Evolutionary conservation across 2,113 vertebrate species (phyloP), one percentile per base, ranked within the genome.

Genomic region (Fulica atra): DNA sequence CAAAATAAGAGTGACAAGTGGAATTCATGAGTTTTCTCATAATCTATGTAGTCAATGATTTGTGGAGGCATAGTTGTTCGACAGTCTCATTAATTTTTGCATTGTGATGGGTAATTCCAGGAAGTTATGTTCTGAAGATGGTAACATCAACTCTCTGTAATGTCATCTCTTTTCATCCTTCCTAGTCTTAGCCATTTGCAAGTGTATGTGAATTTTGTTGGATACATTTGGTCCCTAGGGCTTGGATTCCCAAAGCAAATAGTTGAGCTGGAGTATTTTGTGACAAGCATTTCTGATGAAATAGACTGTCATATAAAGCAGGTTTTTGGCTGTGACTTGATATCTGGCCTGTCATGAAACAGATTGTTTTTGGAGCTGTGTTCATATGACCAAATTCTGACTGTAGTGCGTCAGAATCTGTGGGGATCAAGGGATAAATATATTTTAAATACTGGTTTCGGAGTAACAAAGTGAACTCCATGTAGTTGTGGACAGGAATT

Each of bases 251-350:
- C 60, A 83, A 77, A 88, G 72, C 14, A 74, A 78, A 64, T 78
- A 31, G 15, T 24, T 86, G 82, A 24, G 19, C 13, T 42, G 71
- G 33, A 92, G 60, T 46, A n/a, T 57, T 92, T 89, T 68, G 86
- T 88, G 88, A 59, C 66, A 33, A 64, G 29, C 38, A 65, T 54
- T 26, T 73, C 85, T 90, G 82, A 88, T 83, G 72, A 96, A 95
- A 93, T 60, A 56, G 38, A 40, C 90, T 86, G 86, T 96, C 96
- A 78, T 66, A 79, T 86, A 93, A 96, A 96, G 51, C 64, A 69
- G 57, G 0, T 21, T 85, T 88, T 94, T 96, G 95, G 93, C 93
- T 84, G 78, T 94, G 86, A 76, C 61, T 89, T 79, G 57, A 31
- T 2, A 8, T 76, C 69, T 95, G 80, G 56, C 72, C 3, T 90